These are phyloP conservation scores for Arctia plantaginis DNA, from an alignment of 2,888 invertebrate genomes.

Conservation along the genomic window DNA sequence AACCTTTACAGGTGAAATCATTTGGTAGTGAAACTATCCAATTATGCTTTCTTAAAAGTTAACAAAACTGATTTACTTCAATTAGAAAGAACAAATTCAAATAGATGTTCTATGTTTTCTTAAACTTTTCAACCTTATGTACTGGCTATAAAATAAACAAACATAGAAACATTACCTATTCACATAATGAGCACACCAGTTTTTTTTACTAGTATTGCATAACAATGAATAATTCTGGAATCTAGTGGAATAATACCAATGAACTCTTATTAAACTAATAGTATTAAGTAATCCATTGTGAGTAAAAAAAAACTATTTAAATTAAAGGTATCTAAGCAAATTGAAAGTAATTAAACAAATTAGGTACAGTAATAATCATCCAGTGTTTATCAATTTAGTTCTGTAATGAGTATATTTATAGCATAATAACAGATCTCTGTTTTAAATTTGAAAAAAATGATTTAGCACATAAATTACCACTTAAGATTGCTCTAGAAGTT, in stretches of 20 bases:
- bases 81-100: too few species aligned
- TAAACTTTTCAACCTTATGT: too few species aligned
- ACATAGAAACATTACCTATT: not conserved
- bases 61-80: not conserved
- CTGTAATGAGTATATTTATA: not conserved
- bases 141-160: not conserved
- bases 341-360: not conserved
- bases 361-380: not conserved
- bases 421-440: not conserved
- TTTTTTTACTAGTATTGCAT: constrained; percentile 1
- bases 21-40: too few species aligned
- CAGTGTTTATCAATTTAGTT: not conserved
- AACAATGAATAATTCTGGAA: not conserved
- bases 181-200: not conserved
- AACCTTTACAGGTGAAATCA: too few species aligned
- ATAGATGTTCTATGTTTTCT: not conserved
- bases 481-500: not conserved
- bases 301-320: not conserved
- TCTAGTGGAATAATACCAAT: not conserved
- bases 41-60: not conserved
- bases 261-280: not conserved
- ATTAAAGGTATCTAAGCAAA: not conserved
- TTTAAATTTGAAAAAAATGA: not conserved
- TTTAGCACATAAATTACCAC: too few species aligned
- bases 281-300: not conserved